A percentile compares a stretch with the other conserved stretches of the same genome.
phyloP scores from a whole-genome alignment of 2,113 vertebrate species.

The Tautogolabrus adspersus region DNA sequence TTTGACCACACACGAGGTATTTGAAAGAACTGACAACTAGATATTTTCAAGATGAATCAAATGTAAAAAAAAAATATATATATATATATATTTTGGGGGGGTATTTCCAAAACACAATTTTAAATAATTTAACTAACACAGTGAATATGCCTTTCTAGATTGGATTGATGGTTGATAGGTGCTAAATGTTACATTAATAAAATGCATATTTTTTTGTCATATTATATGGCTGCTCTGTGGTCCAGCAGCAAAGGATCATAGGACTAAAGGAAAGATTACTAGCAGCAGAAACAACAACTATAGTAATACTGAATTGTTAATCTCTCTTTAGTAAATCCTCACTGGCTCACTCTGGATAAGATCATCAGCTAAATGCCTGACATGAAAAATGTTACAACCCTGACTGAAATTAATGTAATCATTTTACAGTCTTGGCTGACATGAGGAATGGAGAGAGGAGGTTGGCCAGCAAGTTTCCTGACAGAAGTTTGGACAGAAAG shows the following conservation, averaged over 20 bases:
- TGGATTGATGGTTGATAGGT: no score
- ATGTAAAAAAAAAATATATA: background rate
- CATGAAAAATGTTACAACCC: slow-evolving; percentile 21
- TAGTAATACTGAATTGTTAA: background rate
- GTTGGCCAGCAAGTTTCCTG: slow-evolving; percentile 56
- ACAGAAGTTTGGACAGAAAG: slow-evolving; percentile 70
- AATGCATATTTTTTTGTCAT: background rate
- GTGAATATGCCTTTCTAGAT: no score
- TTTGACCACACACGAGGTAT: background rate
- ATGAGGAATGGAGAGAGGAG: slow-evolving; percentile 41
- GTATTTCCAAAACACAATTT: background rate
- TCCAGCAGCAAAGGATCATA: slow-evolving; percentile 21
- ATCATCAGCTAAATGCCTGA: slow-evolving; percentile 19
- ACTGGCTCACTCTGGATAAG: slow-evolving; percentile 11
- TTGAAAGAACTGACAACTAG: background rate
- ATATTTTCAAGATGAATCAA: background rate
- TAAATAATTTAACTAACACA: background rate
- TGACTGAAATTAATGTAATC: slow-evolving; percentile 40
- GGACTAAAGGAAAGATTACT: background rate
- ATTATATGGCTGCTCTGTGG: slow-evolving; percentile 16
- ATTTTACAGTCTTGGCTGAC: slow-evolving; percentile 52
- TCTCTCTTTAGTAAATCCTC: background rate
- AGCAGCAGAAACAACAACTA: background rate
- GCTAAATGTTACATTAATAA: no score
- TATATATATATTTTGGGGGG: no score